Evolutionary conservation across 2,797 vertebrate species (phyloP).

Genomic region (Chelidonichthys spinosus): DNA sequence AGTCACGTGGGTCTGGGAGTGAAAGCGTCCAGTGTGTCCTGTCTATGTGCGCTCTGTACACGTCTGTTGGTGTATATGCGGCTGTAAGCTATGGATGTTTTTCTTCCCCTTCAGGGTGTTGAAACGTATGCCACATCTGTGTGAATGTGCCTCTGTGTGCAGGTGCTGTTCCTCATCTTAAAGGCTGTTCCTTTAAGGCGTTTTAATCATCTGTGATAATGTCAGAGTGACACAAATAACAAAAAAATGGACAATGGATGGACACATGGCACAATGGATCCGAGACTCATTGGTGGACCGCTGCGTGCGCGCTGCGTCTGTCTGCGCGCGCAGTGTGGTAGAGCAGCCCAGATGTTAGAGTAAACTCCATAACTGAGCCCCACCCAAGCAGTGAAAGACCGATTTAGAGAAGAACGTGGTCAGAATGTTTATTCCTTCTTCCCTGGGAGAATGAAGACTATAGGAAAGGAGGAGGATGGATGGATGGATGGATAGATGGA

Average conservation of each 20-base stretch:
- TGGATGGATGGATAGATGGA: too few relatives aligned
- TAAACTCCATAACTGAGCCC: slow-evolving; percentile 50
- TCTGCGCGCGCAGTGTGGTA: slow-evolving; percentile 20
- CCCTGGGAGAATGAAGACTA: slow-evolving; percentile 45
- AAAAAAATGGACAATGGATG: neutral
- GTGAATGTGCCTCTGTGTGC: slow-evolving; percentile 76
- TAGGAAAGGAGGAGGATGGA: neutral
- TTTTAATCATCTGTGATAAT: slow-evolving; percentile 4
- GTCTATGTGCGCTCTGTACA: slow-evolving; percentile 78
- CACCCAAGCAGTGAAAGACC: slow-evolving; percentile 63
- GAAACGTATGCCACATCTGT: slow-evolving; percentile 46
- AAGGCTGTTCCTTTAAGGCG: neutral
- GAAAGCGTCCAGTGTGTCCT: slow-evolving; percentile 81
- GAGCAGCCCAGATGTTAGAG: slow-evolving; percentile 52
- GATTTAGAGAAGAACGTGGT: slow-evolving; percentile 61
- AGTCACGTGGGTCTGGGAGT: slow-evolving; percentile 49
- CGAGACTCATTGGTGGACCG: neutral
- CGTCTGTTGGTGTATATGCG: slow-evolving; percentile 64
- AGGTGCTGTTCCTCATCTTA: slow-evolving; percentile 13
- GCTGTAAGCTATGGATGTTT: slow-evolving; percentile 65
- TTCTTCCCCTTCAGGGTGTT: slow-evolving; percentile 56
- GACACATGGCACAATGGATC: neutral
- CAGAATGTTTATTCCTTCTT: slow-evolving; percentile 61
- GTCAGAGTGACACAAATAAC: slow-evolving; percentile 11
- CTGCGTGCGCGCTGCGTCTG: neutral